Percentiles rank a stretch among this genome's conserved stretches.
Evolutionary conservation across 1,140 invertebrate genomes (phyloP).

Genomic region (Hyposmocoma kahamanoa): DNA sequence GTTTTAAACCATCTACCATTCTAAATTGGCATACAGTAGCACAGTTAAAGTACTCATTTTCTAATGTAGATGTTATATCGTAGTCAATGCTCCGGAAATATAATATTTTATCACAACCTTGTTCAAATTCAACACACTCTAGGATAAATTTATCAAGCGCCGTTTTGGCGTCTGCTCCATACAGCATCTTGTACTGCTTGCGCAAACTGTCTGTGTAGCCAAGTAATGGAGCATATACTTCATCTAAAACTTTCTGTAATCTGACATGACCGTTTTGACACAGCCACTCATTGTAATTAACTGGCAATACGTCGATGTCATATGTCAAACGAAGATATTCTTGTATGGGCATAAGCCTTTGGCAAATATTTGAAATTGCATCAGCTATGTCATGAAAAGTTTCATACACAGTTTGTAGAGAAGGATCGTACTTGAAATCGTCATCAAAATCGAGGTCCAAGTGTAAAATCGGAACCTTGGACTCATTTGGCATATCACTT

Average conservation of each 20-base stretch:
- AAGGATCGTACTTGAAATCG: slow-evolving; percentile 65
- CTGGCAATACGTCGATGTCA: slow-evolving; percentile 49
- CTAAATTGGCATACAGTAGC: slow-evolving; percentile 52
- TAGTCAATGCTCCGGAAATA: slow-evolving; percentile 76
- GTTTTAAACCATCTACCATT: slow-evolving; percentile 60
- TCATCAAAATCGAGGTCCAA: slow-evolving; percentile 66
- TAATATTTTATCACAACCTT: slow-evolving; percentile 75
- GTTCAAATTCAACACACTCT: slow-evolving; percentile 66
- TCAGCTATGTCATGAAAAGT: slow-evolving; percentile 64
- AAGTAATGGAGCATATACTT: slow-evolving; percentile 49
- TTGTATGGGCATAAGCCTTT: slow-evolving; percentile 70
- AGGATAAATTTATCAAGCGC: slow-evolving; percentile 45
- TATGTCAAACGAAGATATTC: slow-evolving; percentile 61
- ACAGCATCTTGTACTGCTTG: slow-evolving; percentile 51
- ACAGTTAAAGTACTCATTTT: slow-evolving; percentile 78
- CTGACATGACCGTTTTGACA: slow-evolving; percentile 51
- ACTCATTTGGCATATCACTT: slow-evolving; percentile 41
- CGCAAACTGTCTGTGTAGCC: slow-evolving; percentile 52
- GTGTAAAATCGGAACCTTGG: slow-evolving; percentile 51
- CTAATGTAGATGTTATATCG: slow-evolving; percentile 74
- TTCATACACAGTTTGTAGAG: slow-evolving; percentile 55
- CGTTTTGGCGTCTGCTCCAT: slow-evolving; percentile 40
- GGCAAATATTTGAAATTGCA: slow-evolving; percentile 57
- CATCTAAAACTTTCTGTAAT: slow-evolving; percentile 50
- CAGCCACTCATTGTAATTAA: slow-evolving; percentile 63